Evolutionary conservation across 1,140 invertebrate species (phyloP).

Genomic region (Maniola jurtina): DNA sequence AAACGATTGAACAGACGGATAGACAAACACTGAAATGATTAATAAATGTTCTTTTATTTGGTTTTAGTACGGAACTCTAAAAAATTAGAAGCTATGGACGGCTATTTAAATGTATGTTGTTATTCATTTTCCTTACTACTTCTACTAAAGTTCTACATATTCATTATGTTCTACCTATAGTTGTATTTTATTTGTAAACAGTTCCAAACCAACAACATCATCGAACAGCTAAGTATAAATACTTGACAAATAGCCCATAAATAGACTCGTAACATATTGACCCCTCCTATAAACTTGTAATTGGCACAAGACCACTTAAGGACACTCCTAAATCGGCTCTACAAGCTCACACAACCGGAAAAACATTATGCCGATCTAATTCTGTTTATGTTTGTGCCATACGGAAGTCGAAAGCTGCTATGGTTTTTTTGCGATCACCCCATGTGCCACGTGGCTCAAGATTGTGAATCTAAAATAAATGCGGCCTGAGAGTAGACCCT

Average conservation of each 20-base stretch:
- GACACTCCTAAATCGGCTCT: slow-evolving; percentile 40
- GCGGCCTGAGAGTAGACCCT: slow-evolving; percentile 58
- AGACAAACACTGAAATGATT: too few relatives aligned
- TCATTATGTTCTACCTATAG: too few relatives aligned
- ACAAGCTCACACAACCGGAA: slow-evolving; percentile 67
- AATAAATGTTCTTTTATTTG: too few relatives aligned
- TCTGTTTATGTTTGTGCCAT: slow-evolving; percentile 71
- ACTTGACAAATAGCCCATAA: background rate
- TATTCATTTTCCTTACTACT: too few relatives aligned
- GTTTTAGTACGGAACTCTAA: too few relatives aligned
- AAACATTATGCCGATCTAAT: slow-evolving; percentile 73
- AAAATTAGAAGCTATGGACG: too few relatives aligned
- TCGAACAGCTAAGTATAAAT: background rate
- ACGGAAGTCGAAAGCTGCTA: slow-evolving; percentile 73
- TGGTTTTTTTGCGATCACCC: slow-evolving; percentile 63
- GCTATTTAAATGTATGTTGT: too few relatives aligned
- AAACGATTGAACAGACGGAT: background rate
- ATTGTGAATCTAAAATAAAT: slow-evolving; percentile 69
- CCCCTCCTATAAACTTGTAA: slow-evolving; percentile 25
- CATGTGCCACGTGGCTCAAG: slow-evolving; percentile 66
- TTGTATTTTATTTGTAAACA: background rate
- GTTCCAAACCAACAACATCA: background rate
- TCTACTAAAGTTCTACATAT: too few relatives aligned
- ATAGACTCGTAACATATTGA: slow-evolving; percentile 14
- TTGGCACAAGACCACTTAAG: slow-evolving; percentile 53